A percentile compares a stretch with the other conserved stretches of the same genome.
These are phyloP conservation scores for Oryzias sinensis DNA, from an alignment of 2,797 vertebrate genomes.

Conservation along the genomic window DNA sequence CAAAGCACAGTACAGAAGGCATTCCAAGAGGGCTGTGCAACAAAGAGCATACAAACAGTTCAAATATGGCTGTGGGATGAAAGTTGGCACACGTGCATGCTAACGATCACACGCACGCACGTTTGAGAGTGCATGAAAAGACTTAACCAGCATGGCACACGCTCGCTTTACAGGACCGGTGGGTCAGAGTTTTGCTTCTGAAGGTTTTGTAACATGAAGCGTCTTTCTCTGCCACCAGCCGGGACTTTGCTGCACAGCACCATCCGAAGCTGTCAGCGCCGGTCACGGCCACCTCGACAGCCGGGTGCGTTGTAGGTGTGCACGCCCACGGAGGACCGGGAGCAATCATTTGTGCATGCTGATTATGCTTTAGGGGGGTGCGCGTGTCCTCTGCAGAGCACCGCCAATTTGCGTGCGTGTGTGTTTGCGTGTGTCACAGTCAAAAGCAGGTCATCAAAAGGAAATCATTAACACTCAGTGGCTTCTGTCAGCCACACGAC, in stretches of 20 bases:
- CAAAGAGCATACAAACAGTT: slow-evolving; percentile 73
- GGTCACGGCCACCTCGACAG: slow-evolving; percentile 24
- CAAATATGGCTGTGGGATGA: slow-evolving; percentile 73
- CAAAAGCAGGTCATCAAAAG: slow-evolving; percentile 49
- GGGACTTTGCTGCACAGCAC: slow-evolving; percentile 24
- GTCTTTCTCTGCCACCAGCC: slow-evolving; percentile 38
- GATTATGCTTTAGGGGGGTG: slow-evolving; percentile 51
- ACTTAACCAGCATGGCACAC: slow-evolving; percentile 19
- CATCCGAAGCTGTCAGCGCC: slow-evolving; percentile 40
- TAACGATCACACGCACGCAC: slow-evolving; percentile 30
- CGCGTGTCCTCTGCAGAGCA: slow-evolving; percentile 46
- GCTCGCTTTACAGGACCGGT: slow-evolving; percentile 16
- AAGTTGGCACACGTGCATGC: slow-evolving; percentile 62
- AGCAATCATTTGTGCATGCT: slow-evolving; percentile 63
- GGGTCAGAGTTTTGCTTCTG: slow-evolving; percentile 11
- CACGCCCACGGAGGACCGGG: slow-evolving; percentile 33
- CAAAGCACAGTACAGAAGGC: slow-evolving; percentile 71
- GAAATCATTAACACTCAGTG: slow-evolving; percentile 33
- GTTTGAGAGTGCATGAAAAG: slow-evolving; percentile 22
- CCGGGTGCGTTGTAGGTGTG: slow-evolving; percentile 9
- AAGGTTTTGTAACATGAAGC: slow-evolving; percentile 32
- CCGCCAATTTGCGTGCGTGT: slow-evolving; percentile 27
- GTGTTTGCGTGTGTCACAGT: slow-evolving; percentile 49
- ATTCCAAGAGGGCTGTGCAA: slow-evolving; percentile 80
- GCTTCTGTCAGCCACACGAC: slow-evolving; percentile 32